These are phyloP conservation scores for Enteromius fasciolatus DNA, from an alignment of 2,797 vertebrate genomes.

Conservation along the genomic window DNA sequence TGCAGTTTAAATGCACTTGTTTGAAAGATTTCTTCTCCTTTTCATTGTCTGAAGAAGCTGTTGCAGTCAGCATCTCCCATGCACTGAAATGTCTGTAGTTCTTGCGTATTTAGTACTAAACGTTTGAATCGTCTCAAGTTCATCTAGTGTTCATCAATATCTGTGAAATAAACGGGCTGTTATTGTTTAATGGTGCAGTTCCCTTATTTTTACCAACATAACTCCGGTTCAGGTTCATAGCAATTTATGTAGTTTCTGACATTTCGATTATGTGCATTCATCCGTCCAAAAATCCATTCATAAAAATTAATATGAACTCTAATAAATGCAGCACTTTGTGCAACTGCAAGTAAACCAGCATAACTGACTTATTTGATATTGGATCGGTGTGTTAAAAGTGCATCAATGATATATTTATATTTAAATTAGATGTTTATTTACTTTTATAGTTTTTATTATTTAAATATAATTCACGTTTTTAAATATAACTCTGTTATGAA, in stretches of 20 bases:
- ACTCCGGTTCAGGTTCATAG: neutral
- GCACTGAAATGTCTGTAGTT: slow-evolving; percentile 72
- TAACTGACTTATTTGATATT: neutral
- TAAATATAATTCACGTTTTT: neutral
- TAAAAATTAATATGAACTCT: neutral
- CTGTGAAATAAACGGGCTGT: slow-evolving; percentile 55
- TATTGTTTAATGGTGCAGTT: slow-evolving; percentile 6
- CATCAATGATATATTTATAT: neutral
- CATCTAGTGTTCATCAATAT: slow-evolving; percentile 1
- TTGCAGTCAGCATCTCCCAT: slow-evolving; percentile 63
- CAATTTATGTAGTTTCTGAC: neutral
- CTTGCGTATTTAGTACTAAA: slow-evolving; percentile 63
- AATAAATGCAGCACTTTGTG: neutral
- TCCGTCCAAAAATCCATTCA: no score
- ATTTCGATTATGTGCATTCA: neutral
- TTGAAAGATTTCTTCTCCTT: slow-evolving; percentile 37
- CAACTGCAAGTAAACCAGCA: neutral
- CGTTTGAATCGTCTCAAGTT: slow-evolving; percentile 61
- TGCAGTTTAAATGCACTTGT: slow-evolving; percentile 11
- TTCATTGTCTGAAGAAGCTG: slow-evolving; percentile 54
- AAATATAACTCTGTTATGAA: neutral
- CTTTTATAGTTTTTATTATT: no score
- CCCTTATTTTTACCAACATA: neutral
- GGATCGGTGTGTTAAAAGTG: neutral
- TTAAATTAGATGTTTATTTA: neutral